Base-by-base conservation (phyloP, 1,140 invertebrate genomes). In the Polypedilum vanderplanki region DNA sequence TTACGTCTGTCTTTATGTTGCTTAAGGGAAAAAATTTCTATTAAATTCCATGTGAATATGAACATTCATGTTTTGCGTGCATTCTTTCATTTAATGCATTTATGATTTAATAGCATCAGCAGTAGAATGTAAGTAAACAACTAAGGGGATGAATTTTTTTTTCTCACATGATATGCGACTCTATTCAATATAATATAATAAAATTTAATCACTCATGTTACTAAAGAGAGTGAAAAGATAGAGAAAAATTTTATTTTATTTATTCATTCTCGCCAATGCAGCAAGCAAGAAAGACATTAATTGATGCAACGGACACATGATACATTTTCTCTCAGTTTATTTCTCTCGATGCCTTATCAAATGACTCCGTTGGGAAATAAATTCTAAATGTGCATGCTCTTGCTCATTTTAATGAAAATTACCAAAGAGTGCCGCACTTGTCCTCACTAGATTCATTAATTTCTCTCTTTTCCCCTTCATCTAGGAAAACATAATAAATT, bases 301-400 rank as follows among this genome's bases (percentile, higher is more conserved):
- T 57, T 57, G 46, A 57, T 57, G 46, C 46, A 57, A 57, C 46
- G n/a, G 46, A 57, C 46, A 57, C 46, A 57, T 57, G 46, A 57
- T n/a, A n/a, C 12, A 9, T 57, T n/a, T 57, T 57, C 8, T 57
- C 46, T 15, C 41, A n/a, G 5, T 33, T 5, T 33, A 33, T 33
- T 5, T 33, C 24, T 33, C 24, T 33, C 5, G 24, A 57, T 57
- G 46, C 46, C 46, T 57, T 57, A 57, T 57, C 46, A 57, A 57
- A 57, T 57, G 46, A 57, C 46, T 57, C 46, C 1, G 8, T 57
- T 57, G 46, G 46, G 46, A 57, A 57, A 57, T 57, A n/a, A 57
- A 57, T 57, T 33, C 24, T n/a, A 57, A 57, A 57, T 57, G 46
- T 57, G 10, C 46, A n/a, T 57, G 12, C 46, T 15, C 46, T 57